Conservation (phyloP, 2,797 vertebrate species). For the Muscicapa striata region DNA sequence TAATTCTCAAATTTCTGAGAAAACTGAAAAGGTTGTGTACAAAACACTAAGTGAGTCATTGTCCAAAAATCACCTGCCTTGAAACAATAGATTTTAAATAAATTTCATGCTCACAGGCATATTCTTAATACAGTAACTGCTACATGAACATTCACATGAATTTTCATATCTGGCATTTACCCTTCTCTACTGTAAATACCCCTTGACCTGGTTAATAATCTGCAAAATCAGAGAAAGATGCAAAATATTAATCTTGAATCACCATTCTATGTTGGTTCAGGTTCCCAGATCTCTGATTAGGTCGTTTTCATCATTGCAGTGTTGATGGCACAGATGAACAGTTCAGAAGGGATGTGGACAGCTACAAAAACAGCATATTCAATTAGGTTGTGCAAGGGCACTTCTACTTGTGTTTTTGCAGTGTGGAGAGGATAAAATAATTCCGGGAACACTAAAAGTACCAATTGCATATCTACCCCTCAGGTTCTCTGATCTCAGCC, state of each 20-base stretch:
- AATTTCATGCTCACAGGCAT: background rate
- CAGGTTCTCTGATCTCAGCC: background rate
- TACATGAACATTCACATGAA: background rate
- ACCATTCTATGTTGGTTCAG: background rate
- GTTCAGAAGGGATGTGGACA: background rate
- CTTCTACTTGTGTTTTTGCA: background rate
- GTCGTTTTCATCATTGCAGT: background rate
- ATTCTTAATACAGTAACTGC: background rate
- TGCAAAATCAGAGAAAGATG: background rate
- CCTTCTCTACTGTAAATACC: background rate
- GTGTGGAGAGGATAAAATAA: background rate
- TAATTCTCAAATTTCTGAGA: background rate
- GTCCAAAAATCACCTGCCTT: background rate
- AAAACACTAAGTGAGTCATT: background rate
- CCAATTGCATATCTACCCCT: background rate
- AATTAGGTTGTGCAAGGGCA: background rate
- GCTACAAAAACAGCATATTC: background rate
- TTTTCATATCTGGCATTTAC: background rate
- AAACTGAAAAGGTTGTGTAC: background rate
- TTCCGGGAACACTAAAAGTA: background rate
- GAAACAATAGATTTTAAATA: background rate
- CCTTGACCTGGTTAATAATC: background rate
- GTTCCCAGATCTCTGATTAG: background rate
- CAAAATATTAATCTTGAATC: background rate
- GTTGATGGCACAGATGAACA: background rate